Evolutionary conservation across 1,140 invertebrate species (phyloP).

Genomic region (Drosophila obscura): DNA sequence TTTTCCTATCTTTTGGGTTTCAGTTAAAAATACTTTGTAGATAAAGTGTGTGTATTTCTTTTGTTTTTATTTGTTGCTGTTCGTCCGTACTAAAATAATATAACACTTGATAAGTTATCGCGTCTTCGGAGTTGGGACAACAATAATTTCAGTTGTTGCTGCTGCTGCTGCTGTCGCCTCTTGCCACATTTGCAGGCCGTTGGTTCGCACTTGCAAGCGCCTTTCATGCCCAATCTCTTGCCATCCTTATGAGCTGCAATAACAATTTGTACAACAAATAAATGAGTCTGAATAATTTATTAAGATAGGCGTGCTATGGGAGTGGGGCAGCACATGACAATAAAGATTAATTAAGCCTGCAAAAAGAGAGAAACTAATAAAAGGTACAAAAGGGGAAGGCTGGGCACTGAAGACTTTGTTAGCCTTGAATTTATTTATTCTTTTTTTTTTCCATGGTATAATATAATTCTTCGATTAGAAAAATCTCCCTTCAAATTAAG

Average conservation of each 20-base stretch:
- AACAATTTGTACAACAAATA: slow-evolving; percentile 19
- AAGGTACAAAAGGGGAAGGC: no score
- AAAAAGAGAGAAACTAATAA: no score
- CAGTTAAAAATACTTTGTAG: slow-evolving; percentile 33
- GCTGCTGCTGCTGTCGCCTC: slow-evolving; percentile 37
- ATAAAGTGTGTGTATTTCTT: slow-evolving; percentile 21
- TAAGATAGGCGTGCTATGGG: not conserved
- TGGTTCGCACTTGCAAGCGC: slow-evolving; percentile 64
- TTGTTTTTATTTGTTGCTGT: slow-evolving; percentile 42
- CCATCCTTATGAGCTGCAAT: slow-evolving; percentile 59
- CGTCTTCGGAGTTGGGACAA: slow-evolving; percentile 62
- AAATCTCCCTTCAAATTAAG: no score
- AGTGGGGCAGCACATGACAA: not conserved
- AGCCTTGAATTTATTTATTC: no score
- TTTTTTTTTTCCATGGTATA: no score
- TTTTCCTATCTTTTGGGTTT: slow-evolving; percentile 40
- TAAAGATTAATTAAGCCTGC: no score
- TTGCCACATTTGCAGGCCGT: slow-evolving; percentile 59
- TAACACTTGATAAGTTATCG: slow-evolving; percentile 77
- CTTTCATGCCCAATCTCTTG: slow-evolving; percentile 49
- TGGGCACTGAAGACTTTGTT: no score
- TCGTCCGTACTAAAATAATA: slow-evolving; percentile 61
- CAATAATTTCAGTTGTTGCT: slow-evolving; percentile 47
- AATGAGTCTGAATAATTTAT: slow-evolving; percentile 13
- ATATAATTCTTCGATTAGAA: no score